Conservation (phyloP, 2,113 vertebrate species). For the Hyaena hyaena region DNA sequence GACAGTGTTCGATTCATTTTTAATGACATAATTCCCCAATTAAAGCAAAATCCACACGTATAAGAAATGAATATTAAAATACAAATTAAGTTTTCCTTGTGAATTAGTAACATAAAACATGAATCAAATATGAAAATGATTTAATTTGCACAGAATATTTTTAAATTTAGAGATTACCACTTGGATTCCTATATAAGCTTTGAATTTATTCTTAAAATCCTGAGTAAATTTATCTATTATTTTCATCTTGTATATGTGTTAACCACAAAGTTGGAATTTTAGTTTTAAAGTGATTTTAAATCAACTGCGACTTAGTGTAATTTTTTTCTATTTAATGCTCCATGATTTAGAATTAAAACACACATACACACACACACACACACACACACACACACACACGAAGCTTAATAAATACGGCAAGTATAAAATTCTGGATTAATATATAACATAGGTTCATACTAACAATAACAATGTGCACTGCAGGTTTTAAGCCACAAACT, state of each 20-base stretch:
- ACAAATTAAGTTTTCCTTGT: not conserved
- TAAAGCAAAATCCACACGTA: constrained; percentile 23
- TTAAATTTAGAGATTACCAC: not conserved
- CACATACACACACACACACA: not conserved
- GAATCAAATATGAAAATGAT: not conserved
- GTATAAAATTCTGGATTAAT: not conserved
- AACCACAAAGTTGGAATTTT: not conserved
- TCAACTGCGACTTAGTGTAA: not conserved
- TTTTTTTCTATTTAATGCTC: not conserved
- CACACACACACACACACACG: not conserved
- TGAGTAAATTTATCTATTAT: not conserved
- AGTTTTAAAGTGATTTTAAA: constrained; percentile 24
- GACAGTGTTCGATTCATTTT: not conserved
- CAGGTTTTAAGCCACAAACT: not conserved
- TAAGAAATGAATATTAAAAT: not conserved
- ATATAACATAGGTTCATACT: not conserved
- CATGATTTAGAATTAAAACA: not conserved
- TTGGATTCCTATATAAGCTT: not conserved
- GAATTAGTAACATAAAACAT: not conserved
- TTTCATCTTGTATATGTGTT: not conserved
- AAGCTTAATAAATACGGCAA: not conserved
- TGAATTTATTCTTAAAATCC: not conserved
- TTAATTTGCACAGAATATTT: not conserved
- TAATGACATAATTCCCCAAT: not conserved
- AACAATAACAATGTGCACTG: not conserved